These are phyloP conservation scores for Enteromius fasciolatus DNA, from an alignment of 2,797 vertebrate species.

Conservation along the genomic window DNA sequence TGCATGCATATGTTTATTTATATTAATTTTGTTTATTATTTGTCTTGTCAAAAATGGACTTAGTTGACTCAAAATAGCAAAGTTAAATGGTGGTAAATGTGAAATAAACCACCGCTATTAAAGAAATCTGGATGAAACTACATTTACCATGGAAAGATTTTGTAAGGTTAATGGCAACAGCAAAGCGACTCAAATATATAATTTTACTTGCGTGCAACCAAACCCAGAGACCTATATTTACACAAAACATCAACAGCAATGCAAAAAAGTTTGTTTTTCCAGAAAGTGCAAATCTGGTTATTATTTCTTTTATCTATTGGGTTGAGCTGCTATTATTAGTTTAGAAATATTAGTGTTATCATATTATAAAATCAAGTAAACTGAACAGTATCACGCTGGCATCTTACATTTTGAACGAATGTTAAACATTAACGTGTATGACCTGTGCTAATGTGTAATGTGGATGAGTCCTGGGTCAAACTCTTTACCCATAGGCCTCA, in stretches of 20 bases:
- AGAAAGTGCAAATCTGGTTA: neutral
- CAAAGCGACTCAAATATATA: neutral
- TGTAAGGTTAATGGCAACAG: neutral
- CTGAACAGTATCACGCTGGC: neutral
- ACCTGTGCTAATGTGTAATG: conserved; percentile 46
- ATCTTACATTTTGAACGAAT: neutral
- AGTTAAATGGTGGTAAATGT: no score
- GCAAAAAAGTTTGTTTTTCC: neutral
- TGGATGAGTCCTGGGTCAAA: conserved; percentile 50
- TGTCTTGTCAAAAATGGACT: no score
- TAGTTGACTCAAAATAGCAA: no score
- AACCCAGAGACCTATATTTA: neutral
- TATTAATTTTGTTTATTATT: no score
- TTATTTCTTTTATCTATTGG: neutral
- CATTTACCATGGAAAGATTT: neutral
- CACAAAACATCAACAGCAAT: neutral
- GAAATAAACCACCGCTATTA: neutral
- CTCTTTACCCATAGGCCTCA: conserved; percentile 56
- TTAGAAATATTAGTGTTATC: neutral
- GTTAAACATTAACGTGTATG: conserved; percentile 35
- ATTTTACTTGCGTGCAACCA: neutral
- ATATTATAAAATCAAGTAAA: neutral
- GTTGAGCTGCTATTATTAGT: neutral
- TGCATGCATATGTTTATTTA: no score
- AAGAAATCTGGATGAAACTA: neutral